Percentiles rank a stretch among this genome's conserved stretches.
Evolutionary conservation across 2,113 vertebrate genomes (phyloP).

Genomic region (Martes martes): DNA sequence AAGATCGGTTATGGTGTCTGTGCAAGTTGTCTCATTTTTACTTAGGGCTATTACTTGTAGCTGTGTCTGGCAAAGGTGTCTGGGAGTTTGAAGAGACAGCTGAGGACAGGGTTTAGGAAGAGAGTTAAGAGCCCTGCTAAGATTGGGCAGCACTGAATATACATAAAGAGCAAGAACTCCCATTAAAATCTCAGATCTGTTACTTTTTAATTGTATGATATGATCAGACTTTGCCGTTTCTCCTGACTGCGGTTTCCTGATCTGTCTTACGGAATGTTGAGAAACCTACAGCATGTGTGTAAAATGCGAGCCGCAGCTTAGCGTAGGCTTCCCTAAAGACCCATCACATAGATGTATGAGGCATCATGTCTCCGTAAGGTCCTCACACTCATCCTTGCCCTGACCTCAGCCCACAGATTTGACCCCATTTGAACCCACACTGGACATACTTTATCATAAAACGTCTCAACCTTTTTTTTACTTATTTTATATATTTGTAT

Average conservation of each 20-base stretch:
- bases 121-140: neutral
- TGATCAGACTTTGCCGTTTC: neutral
- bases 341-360: fast-evolving
- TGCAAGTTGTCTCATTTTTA: neutral
- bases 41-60: neutral
- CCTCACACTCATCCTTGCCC: neutral
- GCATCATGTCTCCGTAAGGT: fast-evolving
- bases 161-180: neutral
- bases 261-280: neutral
- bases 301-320: neutral
- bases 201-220: neutral
- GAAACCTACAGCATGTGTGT: neutral
- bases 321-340: neutral
- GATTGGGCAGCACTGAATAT: neutral
- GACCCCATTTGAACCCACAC: neutral
- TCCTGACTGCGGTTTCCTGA: neutral
- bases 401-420: neutral
- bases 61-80: neutral
- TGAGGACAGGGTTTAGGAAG: neutral
- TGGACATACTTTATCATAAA: neutral
- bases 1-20: fast-evolving
- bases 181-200: neutral
- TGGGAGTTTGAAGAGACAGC: neutral
- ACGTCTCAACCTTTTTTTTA: neutral
- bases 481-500: neutral